Base-by-base conservation (phyloP, 2,113 vertebrate species). In the Aspidoscelis tigris region DNA sequence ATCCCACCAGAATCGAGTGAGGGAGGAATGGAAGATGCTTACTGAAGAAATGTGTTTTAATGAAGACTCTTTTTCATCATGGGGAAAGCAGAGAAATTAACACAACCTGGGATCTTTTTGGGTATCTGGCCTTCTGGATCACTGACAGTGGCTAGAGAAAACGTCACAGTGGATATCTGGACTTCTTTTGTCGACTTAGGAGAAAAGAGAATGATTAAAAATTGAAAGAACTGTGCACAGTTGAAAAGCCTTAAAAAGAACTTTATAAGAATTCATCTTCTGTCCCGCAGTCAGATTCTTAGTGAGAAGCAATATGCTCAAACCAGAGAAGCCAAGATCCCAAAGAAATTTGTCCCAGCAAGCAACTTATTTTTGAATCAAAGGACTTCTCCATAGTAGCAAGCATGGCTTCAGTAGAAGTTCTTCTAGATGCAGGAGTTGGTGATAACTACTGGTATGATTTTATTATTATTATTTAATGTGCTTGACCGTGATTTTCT, bases 341-440 rank as follows among this genome's bases (percentile, higher is more conserved):
- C 87, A 92, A 92, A 90, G 92, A 93, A 91, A 89, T 90, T 50
- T 91, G 73, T 93, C 88, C 84, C 89, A 87, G 92, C 93, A 91
- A 93, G 89, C 58, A 74, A 91, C 89, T 88, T 85, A 88, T 93
- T 93, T 88, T 70, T 94, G 90, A 92, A 92, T 91, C 92, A 83
- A 64, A 91, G 92, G 90, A 18, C 91, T 91, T 87, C 88, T 93
- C 93, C 92, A 26, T 94, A 93, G 93, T 88, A 90, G 91, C 93
- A 92, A 90, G 90, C 90, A 90, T 92, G 91, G 84, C 93, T 93
- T 94, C 94, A 94, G 33, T 94, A 94, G 93, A 94, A 93, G 93
- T 83, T 94, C 93, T 93, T 90, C 92, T 93, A 94, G 91, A 93
- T 90, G 90, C 87, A 93, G 92, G 91, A 93, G 88, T 92, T 88